phyloP scores from a whole-genome alignment of 35 echinoderm and acorn worm species.

The Lytechinus variegatus region DNA sequence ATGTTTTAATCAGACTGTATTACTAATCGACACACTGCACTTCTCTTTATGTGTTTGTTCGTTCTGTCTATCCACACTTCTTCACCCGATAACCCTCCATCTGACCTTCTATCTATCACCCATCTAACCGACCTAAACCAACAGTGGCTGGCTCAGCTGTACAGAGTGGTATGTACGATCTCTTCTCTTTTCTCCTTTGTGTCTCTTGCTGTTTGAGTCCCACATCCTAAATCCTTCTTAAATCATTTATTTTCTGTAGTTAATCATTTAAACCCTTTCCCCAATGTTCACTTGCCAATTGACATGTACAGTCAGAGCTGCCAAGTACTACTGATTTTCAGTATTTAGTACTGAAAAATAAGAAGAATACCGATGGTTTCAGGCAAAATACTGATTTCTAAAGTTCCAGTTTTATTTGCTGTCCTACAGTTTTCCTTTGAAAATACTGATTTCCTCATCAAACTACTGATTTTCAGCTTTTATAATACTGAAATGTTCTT shows the following conservation, averaged over 20 bases:
- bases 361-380: too few species aligned
- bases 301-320: too few species aligned
- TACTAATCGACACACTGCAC: not conserved
- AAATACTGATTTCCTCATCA: too few species aligned
- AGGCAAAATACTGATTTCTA: too few species aligned
- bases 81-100: constrained; percentile 26
- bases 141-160: constrained; percentile 36
- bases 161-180: constrained; percentile 35
- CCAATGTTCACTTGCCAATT: too few species aligned
- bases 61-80: not conserved
- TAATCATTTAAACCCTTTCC: too few species aligned
- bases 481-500: too few species aligned
- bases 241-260: not conserved
- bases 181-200: not conserved
- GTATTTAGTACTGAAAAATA: too few species aligned
- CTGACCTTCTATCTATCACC: constrained; percentile 11
- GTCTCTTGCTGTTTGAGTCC: not conserved
- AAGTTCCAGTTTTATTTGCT: too few species aligned
- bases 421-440: too few species aligned
- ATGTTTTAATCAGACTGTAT: not conserved
- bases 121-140: constrained; percentile 24
- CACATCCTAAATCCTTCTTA: not conserved
- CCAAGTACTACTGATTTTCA: too few species aligned
- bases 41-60: constrained; percentile 5
- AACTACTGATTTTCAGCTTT: too few species aligned